phyloP scores from a whole-genome alignment of 2,113 vertebrate genomes.

The Atractosteus spatula region DNA sequence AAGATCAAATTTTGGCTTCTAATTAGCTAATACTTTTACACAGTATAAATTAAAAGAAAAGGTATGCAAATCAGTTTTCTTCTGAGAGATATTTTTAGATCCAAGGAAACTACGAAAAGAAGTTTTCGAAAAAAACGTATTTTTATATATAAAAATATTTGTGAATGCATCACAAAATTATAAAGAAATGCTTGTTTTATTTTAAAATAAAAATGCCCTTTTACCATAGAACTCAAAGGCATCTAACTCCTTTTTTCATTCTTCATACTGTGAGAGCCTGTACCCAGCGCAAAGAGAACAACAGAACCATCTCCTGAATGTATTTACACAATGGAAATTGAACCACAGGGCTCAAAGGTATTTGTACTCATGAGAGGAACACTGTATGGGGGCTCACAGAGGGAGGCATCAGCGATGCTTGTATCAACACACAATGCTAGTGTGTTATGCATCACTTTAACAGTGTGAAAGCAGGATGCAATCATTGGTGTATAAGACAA shows the following conservation, averaged over 20 bases:
- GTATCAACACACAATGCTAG: constrained; percentile 68
- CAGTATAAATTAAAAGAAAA: too few species aligned
- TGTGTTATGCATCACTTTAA: constrained; percentile 74
- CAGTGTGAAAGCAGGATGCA: constrained; percentile 69
- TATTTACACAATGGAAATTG: constrained; percentile 71
- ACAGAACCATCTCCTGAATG: constrained; percentile 59
- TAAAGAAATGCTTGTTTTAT: too few species aligned
- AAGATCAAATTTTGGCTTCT: too few species aligned
- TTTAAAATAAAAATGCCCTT: too few species aligned
- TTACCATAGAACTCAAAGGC: too few species aligned
- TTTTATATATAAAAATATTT: too few species aligned
- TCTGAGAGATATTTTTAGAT: too few species aligned
- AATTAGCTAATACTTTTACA: too few species aligned
- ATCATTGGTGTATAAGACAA: constrained; percentile 38
- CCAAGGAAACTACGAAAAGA: too few species aligned
- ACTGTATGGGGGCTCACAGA: neutral
- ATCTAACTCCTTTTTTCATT: neutral
- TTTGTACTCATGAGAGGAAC: neutral
- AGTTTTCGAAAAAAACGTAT: too few species aligned
- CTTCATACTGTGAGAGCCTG: neutral
- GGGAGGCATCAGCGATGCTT: constrained; percentile 68
- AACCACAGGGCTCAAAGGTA: constrained; percentile 59
- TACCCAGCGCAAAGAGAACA: constrained; percentile 39
- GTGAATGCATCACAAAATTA: too few species aligned
- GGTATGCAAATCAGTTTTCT: too few species aligned